Evolutionary conservation across 1,140 invertebrate genomes (phyloP).

Genomic region (Propsilocerus akamusi): DNA sequence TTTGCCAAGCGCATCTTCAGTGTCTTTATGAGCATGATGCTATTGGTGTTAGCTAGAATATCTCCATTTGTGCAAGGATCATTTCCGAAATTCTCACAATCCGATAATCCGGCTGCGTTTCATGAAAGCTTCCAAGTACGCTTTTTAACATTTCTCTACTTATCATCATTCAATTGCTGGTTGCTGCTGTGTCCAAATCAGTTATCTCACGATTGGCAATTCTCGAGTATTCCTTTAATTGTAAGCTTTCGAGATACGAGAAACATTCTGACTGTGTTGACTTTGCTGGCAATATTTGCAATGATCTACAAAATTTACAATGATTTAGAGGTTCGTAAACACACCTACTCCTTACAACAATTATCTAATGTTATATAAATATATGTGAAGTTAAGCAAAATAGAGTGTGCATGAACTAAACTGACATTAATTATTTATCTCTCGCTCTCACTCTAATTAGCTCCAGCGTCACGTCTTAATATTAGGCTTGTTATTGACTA

Average conservation of each 20-base stretch:
- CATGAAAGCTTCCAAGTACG: conserved; percentile 42
- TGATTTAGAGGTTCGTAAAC: conserved; percentile 46
- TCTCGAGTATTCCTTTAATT: conserved; percentile 65
- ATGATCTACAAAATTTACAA: conserved; percentile 33
- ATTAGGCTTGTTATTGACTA: conserved; percentile 41
- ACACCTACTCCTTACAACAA: no score
- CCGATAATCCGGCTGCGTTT: conserved; percentile 74
- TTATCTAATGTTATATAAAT: no score
- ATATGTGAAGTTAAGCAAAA: neutral
- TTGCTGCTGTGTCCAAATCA: conserved; percentile 54
- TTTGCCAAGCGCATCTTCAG: conserved; percentile 38
- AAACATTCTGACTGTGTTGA: conserved; percentile 48
- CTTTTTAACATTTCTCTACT: conserved; percentile 54
- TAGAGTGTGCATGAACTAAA: conserved; percentile 3
- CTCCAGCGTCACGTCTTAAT: conserved; percentile 40
- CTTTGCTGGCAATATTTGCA: conserved; percentile 35
- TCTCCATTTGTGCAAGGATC: conserved; percentile 54
- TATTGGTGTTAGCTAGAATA: conserved; percentile 34
- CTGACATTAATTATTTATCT: conserved; percentile 6
- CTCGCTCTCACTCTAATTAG: conserved; percentile 27
- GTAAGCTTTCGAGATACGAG: conserved; percentile 44
- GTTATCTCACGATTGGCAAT: conserved; percentile 73
- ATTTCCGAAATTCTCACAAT: conserved; percentile 58
- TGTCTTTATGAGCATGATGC: conserved; percentile 36
- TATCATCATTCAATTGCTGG: conserved; percentile 66